A percentile compares a stretch with the other conserved stretches of the same genome.
Conservation (phyloP, 2,797 vertebrate genomes). For the Hephaestus fuliginosus region DNA sequence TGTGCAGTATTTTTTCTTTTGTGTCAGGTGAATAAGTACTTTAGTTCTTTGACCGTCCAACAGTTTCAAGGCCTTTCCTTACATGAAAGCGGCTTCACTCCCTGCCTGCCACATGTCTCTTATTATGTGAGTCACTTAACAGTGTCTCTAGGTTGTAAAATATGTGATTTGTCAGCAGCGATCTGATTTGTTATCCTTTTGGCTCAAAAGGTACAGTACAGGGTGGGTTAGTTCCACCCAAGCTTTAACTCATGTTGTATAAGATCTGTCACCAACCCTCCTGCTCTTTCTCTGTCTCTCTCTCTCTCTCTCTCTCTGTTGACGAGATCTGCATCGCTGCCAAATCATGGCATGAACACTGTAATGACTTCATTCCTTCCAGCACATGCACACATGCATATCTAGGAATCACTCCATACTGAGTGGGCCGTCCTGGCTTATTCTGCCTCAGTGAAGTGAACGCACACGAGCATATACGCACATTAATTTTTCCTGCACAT, state of each 20-base stretch:
- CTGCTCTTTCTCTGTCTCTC: background rate
- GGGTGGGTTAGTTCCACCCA: constrained; percentile 57
- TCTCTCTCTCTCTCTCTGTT: constrained; percentile 26
- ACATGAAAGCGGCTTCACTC: background rate
- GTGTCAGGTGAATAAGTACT: background rate
- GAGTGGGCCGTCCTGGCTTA: constrained; percentile 34
- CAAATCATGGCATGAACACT: constrained; percentile 57
- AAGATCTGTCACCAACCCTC: constrained; percentile 46
- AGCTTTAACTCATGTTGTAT: constrained; percentile 59
- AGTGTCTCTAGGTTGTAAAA: constrained; percentile 55
- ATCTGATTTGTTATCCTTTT: constrained; percentile 58
- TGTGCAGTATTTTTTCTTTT: background rate
- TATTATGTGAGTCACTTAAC: constrained; percentile 48
- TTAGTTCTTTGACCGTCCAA: background rate
- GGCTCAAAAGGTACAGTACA: constrained; percentile 25
- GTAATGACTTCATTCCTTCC: constrained; percentile 70
- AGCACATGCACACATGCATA: constrained; percentile 54
- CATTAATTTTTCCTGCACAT: constrained; percentile 36
- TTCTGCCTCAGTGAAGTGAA: constrained; percentile 40
- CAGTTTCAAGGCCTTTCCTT: constrained; percentile 15
- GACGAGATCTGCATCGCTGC: constrained; percentile 43
- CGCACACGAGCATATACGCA: background rate
- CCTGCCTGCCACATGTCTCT: constrained; percentile 37
- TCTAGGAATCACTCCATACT: constrained; percentile 39
- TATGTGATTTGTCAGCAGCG: constrained; percentile 54